Evolutionary conservation across 2,888 invertebrate species (phyloP), one percentile per base, ranked within the genome.

Genomic region (Stenchaetothrips biformis): DNA sequence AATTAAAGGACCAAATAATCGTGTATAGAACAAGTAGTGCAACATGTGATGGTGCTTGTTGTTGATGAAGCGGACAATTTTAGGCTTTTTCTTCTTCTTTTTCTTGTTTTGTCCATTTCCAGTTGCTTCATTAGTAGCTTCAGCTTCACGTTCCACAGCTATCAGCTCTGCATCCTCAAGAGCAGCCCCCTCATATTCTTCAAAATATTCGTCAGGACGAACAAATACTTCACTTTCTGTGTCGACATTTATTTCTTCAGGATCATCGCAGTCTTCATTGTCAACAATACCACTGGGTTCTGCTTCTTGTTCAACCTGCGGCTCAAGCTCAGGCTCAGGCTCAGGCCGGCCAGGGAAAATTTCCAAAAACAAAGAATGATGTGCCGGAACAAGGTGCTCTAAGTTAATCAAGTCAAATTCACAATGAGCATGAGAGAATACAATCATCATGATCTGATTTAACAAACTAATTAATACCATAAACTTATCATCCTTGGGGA

Each of bases 1-100:
- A n/a, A 62, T n/a, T n/a, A 62, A 7, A 7, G 62, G 62, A 7
- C 62, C 62, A 62, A 62, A 62, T 7, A 7, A 18, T n/a, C 16
- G 13, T n/a, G 6, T 62, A n/a, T 18, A 16, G 18, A 18, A 7
- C n/a, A n/a, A 16, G 6, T 62, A 62, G 62, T 62, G 62, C 7
- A 62, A n/a, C 62, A 62, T 62, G n/a, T 62, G 62, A n/a, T 62
- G 62, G n/a, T 62, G 62, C n/a, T 62, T 62, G n/a, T 62, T 62
- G n/a, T 62, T 62, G n/a, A 62, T 16, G 18, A 62, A 16, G 16
- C 62, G 16, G 18, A 62, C n/a, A 7, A 62, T n/a, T n/a, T 62
- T 62, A 18, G 62, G 62, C 18, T 2, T 7, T n/a, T 62, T 62
- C n/a, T 62, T 62, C 7, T n/a, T 62, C n/a, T 62, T 62, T n/a